phyloP scores from a whole-genome alignment of 2,888 invertebrate genomes.

The Drosophila atripex region DNA sequence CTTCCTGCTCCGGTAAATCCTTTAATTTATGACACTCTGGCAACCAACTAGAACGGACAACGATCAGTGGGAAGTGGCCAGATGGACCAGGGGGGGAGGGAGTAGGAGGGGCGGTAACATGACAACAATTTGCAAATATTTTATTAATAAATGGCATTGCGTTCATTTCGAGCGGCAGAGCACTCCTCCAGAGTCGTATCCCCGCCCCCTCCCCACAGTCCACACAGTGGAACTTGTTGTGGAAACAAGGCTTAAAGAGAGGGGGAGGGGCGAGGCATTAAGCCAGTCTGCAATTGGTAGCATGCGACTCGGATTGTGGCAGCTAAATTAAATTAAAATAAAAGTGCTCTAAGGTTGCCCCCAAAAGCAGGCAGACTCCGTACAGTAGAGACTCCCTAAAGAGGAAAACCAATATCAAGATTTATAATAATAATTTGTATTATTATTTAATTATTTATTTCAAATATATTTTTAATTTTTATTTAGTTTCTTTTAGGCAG shows the following conservation, averaged over 20 bases:
- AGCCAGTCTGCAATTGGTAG: constrained; percentile 41
- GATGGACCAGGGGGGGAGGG: constrained; percentile 4
- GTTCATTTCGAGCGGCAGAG: constrained; percentile 34
- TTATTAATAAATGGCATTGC: constrained; percentile 80
- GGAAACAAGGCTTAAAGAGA: constrained; percentile 8
- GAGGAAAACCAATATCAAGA: too few relatives aligned
- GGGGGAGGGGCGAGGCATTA: not conserved
- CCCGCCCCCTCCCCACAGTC: too few relatives aligned
- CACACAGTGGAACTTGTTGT: constrained; percentile 32
- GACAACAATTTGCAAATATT: constrained; percentile 79
- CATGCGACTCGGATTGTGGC: constrained; percentile 60
- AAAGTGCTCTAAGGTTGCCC: constrained; percentile 63
- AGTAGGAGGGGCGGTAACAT: constrained; percentile 44
- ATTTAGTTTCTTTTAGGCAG: not conserved
- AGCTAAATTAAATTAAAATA: constrained; percentile 73
- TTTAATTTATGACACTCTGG: constrained; percentile 67
- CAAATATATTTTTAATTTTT: too few relatives aligned
- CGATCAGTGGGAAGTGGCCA: constrained; percentile 15
- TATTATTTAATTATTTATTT: too few relatives aligned
- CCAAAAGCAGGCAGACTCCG: constrained; percentile 36
- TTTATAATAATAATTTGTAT: too few relatives aligned
- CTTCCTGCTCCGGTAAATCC: constrained; percentile 56
- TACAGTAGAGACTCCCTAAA: constrained; percentile 12
- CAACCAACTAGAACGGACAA: constrained; percentile 53
- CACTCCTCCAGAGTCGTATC: constrained; percentile 37